Evolutionary conservation across 2,797 vertebrate genomes (phyloP).

Genomic region (Trachops cirrhosus): DNA sequence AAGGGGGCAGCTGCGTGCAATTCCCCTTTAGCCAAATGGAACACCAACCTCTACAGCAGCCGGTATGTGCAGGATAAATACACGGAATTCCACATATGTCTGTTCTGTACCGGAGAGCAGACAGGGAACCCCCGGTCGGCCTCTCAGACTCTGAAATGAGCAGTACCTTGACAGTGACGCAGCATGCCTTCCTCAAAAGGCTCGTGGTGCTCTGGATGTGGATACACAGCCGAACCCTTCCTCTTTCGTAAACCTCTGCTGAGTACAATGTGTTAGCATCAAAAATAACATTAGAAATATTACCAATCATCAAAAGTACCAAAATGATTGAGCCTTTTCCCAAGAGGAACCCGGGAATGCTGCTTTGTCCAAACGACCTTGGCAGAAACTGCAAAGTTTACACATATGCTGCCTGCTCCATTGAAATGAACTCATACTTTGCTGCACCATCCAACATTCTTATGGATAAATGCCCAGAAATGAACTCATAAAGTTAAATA

Average conservation of each 20-base stretch:
- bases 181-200: neutral
- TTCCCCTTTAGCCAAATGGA: neutral
- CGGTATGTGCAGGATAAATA: neutral
- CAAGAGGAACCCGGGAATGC: neutral
- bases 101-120: neutral
- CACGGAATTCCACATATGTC: neutral
- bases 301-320: conserved; percentile 9
- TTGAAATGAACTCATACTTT: conserved; percentile 66
- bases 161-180: neutral
- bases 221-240: neutral
- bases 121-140: neutral
- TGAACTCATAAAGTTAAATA: conserved; percentile 69
- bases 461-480: conserved; percentile 71
- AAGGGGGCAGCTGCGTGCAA: neutral
- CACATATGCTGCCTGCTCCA: neutral
- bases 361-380: conserved; percentile 48
- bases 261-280: neutral
- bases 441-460: conserved; percentile 40
- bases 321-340: neutral
- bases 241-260: neutral
- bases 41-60: neutral
- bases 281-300: neutral
- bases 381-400: conserved; percentile 6
- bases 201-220: neutral
- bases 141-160: neutral